Conservation (phyloP, 2,113 vertebrate genomes). For the Crotalus helleri region DNA sequence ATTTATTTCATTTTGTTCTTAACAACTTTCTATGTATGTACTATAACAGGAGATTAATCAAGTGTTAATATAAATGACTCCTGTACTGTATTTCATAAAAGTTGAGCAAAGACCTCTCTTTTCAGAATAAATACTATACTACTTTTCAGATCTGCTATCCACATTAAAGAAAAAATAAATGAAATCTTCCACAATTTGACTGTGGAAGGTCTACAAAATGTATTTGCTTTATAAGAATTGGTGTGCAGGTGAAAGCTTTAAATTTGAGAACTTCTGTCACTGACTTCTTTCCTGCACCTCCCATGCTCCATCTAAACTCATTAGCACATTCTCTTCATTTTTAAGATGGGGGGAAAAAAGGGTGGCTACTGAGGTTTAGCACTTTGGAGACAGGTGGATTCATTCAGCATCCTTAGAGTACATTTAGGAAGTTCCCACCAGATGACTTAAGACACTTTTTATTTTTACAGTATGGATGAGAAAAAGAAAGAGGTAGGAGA, state of each 20-base stretch:
- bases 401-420: neutral
- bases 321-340: neutral
- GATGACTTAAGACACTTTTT: neutral
- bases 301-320: neutral
- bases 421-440: neutral
- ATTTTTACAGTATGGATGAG: neutral
- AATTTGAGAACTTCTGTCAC: neutral
- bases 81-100: neutral
- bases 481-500: neutral
- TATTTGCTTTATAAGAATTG: neutral
- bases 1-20: neutral
- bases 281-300: neutral
- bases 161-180: neutral
- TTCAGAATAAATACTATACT: neutral
- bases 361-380: neutral
- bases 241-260: neutral
- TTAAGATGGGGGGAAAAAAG: neutral
- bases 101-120: neutral
- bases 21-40: neutral
- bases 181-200: neutral
- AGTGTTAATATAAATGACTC: neutral
- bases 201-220: neutral
- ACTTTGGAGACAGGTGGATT: neutral
- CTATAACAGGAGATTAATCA: neutral
- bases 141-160: neutral